phyloP scores from a whole-genome alignment of 2,888 invertebrate genomes.

The Melanchra persicariae region DNA sequence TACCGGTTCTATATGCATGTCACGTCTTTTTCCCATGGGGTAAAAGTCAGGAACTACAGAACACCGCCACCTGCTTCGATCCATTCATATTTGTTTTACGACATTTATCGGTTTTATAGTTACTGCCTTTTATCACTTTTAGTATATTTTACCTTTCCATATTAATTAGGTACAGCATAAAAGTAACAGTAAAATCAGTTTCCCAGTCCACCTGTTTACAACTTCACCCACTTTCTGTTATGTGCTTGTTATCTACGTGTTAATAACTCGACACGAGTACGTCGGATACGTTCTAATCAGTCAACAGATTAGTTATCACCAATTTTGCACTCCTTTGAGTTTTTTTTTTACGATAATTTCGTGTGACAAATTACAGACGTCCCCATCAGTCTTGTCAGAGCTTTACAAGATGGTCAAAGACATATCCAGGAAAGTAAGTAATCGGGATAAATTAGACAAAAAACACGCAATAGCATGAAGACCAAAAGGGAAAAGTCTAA shows the following conservation, averaged over 20 bases:
- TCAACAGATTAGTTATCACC: slow-evolving; percentile 20
- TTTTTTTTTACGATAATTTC: too few species aligned
- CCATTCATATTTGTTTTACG: too few species aligned
- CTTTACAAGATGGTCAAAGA: too few species aligned
- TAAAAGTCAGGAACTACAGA: too few species aligned
- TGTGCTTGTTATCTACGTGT: slow-evolving; percentile 7
- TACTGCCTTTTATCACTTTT: not conserved
- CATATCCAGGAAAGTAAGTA: too few species aligned
- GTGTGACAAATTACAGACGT: not conserved
- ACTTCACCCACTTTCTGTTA: not conserved
- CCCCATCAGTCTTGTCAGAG: not conserved
- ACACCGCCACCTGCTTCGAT: too few species aligned
- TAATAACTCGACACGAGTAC: slow-evolving; percentile 1
- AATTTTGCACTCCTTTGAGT: slow-evolving; percentile 10
- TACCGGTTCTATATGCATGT: too few species aligned
- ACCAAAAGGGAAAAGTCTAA: not conserved
- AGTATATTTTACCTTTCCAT: not conserved
- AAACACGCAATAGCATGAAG: not conserved
- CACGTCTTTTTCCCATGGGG: too few species aligned
- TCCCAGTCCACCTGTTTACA: not conserved
- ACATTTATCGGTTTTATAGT: not conserved
- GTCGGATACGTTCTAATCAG: slow-evolving; percentile 17
- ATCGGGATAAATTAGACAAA: not conserved
- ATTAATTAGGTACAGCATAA: not conserved
- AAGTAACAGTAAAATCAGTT: not conserved